A percentile compares a stretch with the other conserved stretches of the same genome.
phyloP scores from a whole-genome alignment of 2,888 invertebrate species.

The Calameuta idolon region DNA sequence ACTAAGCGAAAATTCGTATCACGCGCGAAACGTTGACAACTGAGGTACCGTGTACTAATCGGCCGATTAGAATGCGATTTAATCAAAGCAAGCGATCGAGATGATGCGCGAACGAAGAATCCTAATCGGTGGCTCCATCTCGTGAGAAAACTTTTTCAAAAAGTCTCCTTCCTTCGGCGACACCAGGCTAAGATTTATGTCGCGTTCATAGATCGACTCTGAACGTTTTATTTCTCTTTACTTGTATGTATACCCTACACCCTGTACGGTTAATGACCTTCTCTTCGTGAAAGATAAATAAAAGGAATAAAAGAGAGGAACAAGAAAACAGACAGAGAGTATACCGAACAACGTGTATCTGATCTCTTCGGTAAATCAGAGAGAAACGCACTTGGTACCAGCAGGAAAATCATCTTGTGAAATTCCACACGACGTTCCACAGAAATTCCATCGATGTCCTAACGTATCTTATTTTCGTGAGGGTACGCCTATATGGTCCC shows the following conservation, averaged over 20 bases:
- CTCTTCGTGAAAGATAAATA: neutral
- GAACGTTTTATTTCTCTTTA: neutral
- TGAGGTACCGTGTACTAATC: constrained; percentile 20
- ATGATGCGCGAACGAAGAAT: constrained; percentile 3
- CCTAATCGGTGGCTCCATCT: neutral
- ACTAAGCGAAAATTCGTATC: constrained; percentile 20
- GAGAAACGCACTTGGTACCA: neutral
- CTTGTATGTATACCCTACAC: neutral
- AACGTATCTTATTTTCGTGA: neutral
- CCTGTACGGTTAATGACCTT: neutral
- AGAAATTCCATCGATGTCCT: neutral
- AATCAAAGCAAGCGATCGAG: constrained; percentile 7
- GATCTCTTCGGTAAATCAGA: neutral
- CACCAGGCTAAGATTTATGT: neutral
- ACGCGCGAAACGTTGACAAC: constrained; percentile 19
- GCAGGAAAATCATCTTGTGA: neutral
- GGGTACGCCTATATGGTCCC: neutral
- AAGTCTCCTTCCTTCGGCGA: neutral
- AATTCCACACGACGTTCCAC: neutral
- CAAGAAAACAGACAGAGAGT: neutral
- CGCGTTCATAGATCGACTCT: neutral
- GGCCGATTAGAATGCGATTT: constrained; percentile 16
- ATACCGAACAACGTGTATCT: neutral
- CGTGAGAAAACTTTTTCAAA: constrained; percentile 4
- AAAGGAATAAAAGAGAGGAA: neutral